Evolutionary conservation across 2,797 vertebrate species (phyloP).

Genomic region (Phoebastria nigripes): DNA sequence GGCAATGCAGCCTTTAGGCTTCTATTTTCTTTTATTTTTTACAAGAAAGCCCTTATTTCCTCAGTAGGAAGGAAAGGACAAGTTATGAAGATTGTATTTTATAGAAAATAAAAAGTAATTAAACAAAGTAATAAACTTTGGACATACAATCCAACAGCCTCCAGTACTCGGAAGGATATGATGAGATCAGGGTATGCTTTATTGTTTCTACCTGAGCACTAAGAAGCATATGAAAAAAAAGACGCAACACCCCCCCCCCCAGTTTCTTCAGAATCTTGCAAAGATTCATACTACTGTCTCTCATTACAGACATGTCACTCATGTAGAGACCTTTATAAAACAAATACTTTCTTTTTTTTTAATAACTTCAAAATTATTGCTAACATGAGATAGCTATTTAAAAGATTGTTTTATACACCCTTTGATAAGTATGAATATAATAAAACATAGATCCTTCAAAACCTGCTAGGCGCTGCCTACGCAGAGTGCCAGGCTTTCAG

Average conservation of each 20-base stretch:
- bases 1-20: not conserved
- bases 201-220: not conserved
- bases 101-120: slow-evolving; percentile 34
- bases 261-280: not conserved
- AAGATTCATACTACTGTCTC: not conserved
- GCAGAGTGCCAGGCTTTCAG: not conserved
- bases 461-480: not conserved
- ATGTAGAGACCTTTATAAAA: not conserved
- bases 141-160: not conserved
- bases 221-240: not conserved
- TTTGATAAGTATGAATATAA: not conserved
- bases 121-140: slow-evolving; percentile 3
- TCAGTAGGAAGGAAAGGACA: not conserved
- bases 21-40: not conserved
- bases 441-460: not conserved
- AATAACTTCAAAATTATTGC: not conserved
- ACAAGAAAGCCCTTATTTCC: not conserved
- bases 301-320: not conserved
- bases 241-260: accelerated
- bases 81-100: not conserved
- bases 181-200: not conserved
- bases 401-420: not conserved
- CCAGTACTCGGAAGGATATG: not conserved
- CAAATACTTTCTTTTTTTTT: not conserved
- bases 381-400: not conserved